Evolutionary conservation across 1,140 invertebrate species (phyloP), one percentile per base, ranked within the genome.

Genomic region (Trypoxylus dichotomus): DNA sequence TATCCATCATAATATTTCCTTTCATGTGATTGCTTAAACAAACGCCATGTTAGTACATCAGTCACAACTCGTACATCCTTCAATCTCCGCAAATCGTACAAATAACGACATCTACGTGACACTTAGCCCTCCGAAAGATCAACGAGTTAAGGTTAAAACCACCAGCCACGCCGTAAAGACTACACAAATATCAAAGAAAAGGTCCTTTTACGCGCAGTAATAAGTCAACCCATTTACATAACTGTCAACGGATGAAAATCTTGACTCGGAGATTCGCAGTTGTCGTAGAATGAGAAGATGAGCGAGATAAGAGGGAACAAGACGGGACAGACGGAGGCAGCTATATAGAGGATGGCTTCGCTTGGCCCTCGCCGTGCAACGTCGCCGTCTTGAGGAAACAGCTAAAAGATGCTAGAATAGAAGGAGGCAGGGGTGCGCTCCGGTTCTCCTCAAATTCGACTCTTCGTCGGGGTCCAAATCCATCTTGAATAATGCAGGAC

Each of bases 211-310:
- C 43, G 43, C 43, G 15, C 8, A 29, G 79, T 78, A 79, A 79
- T 79, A 78, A 79, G 74, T 79, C 79, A 79, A 77, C 71, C 73
- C 63, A 79, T 79, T 79, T 79, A 79, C 79, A 79, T 79, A 79
- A 79, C 77, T 78, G 79, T 79, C 77, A 76, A 73, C 79, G 41
- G 29, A 76, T 68, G 74, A 78, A 78, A 79, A 75, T 73, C 77
- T 76, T 63, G 32, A 19, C 72, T 11, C 37, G 74, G 74, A 42
- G 75, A 60, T 75, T n/a, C 24, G 24, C n/a, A n/a, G 54, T 19
- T 6, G 24, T 60, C 54, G n/a, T 60, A 5, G 54, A 60, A 60
- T n/a, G 54, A 0, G 32, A 8, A 37, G 32, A 8, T 37, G 32
- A 37, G 32, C 0, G 32, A 37, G 3, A 37, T n/a, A 47, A 19